Percentiles rank a stretch among this genome's conserved stretches.
phyloP scores from a whole-genome alignment of 2,888 invertebrate species.

The Eupithecia pulchellata region DNA sequence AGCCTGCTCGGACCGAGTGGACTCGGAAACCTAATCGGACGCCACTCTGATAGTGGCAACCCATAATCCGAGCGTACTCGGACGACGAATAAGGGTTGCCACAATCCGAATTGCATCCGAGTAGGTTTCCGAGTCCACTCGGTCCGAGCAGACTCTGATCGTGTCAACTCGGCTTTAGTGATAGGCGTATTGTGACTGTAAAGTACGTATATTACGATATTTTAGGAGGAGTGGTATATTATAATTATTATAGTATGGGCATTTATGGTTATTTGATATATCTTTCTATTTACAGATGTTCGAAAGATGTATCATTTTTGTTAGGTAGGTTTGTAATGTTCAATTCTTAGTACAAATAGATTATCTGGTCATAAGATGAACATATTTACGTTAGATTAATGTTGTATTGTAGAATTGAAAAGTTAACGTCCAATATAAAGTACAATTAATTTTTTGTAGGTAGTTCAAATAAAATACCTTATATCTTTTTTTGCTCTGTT shows the following conservation, averaged over 20 bases:
- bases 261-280: neutral
- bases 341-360: constrained; percentile 26
- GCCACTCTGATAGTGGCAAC: too few species aligned
- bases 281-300: neutral
- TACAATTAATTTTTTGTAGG: neutral
- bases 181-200: constrained; percentile 1
- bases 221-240: neutral
- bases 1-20: too few species aligned
- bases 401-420: neutral
- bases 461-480: neutral
- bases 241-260: neutral
- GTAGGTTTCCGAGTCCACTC: too few species aligned
- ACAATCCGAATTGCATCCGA: too few species aligned
- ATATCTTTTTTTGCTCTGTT: neutral
- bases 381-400: neutral
- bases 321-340: neutral
- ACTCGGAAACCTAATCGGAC: too few species aligned
- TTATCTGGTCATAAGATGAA: constrained; percentile 2
- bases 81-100: too few species aligned
- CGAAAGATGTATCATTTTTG: neutral
- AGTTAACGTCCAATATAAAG: constrained; percentile 1
- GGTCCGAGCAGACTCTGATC: too few species aligned
- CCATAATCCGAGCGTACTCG: too few species aligned
- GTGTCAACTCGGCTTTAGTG: too few species aligned
- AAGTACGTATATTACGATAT: neutral